Base-by-base conservation (phyloP, 2,888 invertebrate species). In the Elegia similella region DNA sequence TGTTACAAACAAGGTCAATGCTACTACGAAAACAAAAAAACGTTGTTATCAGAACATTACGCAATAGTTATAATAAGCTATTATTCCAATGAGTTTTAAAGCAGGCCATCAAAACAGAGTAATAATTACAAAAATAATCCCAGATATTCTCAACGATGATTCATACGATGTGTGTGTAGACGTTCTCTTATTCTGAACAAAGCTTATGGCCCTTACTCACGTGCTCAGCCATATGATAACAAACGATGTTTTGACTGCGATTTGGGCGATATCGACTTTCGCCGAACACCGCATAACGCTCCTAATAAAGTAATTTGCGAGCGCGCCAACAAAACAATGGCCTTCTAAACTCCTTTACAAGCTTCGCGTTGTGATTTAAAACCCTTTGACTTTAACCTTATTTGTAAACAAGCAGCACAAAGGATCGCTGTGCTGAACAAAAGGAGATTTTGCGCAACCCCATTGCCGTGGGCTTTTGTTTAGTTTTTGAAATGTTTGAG, bases 221-320 rank as follows among this genome's bases (percentile, higher is more conserved):
- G 44, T 52, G 43, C 52, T 67, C 66, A 61, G 65, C 63, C 53
- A 62, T 76, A 70, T 86, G 86, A 86, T 80, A 87, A 85, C 80
- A 82, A 79, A 78, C 67, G 64, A 73, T 90, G 89, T 91, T 91
- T 82, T 87, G 90, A 83, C 89, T 89, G 81, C 78, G 73, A 82
- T 80, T 89, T 89, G 66, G 85, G 84, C 77, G 73, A 85, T 89
- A 89, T 90, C 88, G 78, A 77, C 78, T 87, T 89, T 85, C 85
- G 79, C 72, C 70, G 78, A 84, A 80, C 79, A 71, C 72, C 81
- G 75, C 79, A 79, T 74, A 75, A 66, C 73, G 75, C 73, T 69
- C 67, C 87, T 90, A 90, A 91, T 91, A 91, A 91, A 91, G 91
- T 86, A 86, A 91, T 91, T 90, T 88, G 87, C 82, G 79, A 81